Evolutionary conservation across 2,797 vertebrate species (phyloP), one percentile per base, ranked within the genome.

Genomic region (Tragopan temminckii): DNA sequence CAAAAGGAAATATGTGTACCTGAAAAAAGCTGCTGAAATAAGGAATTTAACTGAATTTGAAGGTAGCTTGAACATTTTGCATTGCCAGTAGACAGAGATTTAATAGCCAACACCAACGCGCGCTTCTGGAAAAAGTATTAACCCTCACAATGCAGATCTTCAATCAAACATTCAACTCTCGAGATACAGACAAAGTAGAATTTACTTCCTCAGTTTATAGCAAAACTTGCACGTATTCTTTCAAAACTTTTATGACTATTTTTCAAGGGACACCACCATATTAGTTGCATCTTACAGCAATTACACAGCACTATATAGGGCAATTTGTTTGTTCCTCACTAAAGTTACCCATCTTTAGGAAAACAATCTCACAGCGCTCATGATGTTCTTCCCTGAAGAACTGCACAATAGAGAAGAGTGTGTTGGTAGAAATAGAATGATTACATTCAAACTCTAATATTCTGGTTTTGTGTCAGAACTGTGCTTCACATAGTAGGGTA

Each of bases 341-440:
- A 67, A 48, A 7, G 35, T 33, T 25, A 69, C 3, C 9, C 20
- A 21, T 18, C n/a, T 84, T 46, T 3, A 3, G 23, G 1, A 2
- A 45, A n/a, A 72, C 36, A 0, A 1, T 21, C 6, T 67, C 11
- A 7, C 58, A 55, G 5, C 14, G 0, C 7, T 50, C 8, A 5
- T 50, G 53, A 81, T 57, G 69, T 66, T 69, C 45, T 80, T 89
- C 23, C 31, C 23, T 76, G 71, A 63, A 82, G 29, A 75, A 35
- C 25, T 21, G 8, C 36, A 59, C 7, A 12, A 10, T 31, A 8
- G 0, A n/a, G 9, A 17, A 46, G n/a, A 66, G 0, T 25, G 11
- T 4, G 1, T 11, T 79, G 17, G 12, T 36, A 76, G 68, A 63
- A 88, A 45, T 5, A 35, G 11, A 15, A 45, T 8, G 20, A 45